Evolutionary conservation across 1,140 invertebrate genomes (phyloP), one percentile per base, ranked within the genome.

Genomic region (Nylanderia fulva): DNA sequence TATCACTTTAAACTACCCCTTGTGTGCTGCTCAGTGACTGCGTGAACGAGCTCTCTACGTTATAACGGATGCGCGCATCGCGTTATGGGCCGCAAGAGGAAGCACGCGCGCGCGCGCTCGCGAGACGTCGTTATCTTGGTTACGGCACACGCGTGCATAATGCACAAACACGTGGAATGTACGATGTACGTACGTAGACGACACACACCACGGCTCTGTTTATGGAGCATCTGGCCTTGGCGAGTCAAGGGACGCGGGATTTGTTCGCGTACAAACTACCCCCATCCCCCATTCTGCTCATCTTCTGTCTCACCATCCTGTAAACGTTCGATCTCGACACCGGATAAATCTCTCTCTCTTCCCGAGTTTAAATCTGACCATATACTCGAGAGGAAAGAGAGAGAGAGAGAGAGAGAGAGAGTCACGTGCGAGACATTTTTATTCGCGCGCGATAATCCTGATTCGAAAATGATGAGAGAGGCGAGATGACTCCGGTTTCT

Each of bases 241-340:
- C 84, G 61, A 85, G 84, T 80, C 84, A 80, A 85, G 84, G 84
- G 84, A 68, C 75, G 75, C 63, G 52, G 84, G 84, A 80, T 85
- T 85, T 79, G 75, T 85, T n/a, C 60, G 84, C 75, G 39, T 58
- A 58, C 64, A 82, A 71, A 21, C n/a, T n/a, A n/a, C 75, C 64
- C 24, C 13, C 24, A 24, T 61, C 15, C 24, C 24, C 13, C 21
- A 27, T 24, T 21, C 54, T 21, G 1, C 11, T 11, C 27, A 7
- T n/a, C 13, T 18, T 29, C 39, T 6, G 2, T 18, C n/a, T 15
- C 36, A 21, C 36, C 71, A 42, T 15, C 13, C 63, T 13, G 18
- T n/a, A n/a, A 61, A 13, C 24, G 21, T 61, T 61, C 74, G 56
- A 61, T 63, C 15, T 36, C 45, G n/a, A n/a, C 9, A 11, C 27